Percentiles rank a stretch among this genome's conserved stretches.
phyloP scores from a whole-genome alignment of 2,888 invertebrate genomes.

The Campoplex capitator region DNA sequence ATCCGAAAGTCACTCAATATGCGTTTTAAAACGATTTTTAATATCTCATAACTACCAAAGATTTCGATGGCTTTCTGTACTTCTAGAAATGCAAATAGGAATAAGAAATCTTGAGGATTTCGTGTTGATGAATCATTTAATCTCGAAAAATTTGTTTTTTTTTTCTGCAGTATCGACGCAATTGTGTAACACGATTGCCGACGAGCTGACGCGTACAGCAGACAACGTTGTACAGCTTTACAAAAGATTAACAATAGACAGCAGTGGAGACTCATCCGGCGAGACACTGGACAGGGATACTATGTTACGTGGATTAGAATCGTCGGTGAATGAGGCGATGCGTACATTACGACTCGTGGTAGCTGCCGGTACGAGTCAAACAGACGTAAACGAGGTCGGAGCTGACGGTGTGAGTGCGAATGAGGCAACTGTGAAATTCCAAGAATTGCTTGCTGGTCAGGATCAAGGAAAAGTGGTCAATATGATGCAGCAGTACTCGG shows the following conservation, averaged over 20 bases:
- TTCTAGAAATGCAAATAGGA: neutral
- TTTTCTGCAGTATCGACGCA: conserved; percentile 87
- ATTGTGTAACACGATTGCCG: conserved; percentile 87
- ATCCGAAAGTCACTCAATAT: neutral
- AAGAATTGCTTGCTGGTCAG: conserved; percentile 84
- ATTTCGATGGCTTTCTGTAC: neutral
- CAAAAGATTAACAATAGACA: conserved; percentile 87
- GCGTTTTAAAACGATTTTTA: neutral
- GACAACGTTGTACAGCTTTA: conserved; percentile 90
- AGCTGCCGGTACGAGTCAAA: conserved; percentile 74
- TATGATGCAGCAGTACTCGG: conserved; percentile 88
- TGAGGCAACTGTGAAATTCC: conserved; percentile 86
- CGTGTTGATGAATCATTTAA: neutral
- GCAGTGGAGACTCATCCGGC: conserved; percentile 80
- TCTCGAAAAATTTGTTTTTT: neutral
- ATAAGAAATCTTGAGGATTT: neutral
- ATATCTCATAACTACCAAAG: neutral
- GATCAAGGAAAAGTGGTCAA: conserved; percentile 86
- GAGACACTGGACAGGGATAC: conserved; percentile 83
- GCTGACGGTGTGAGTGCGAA: conserved; percentile 82
- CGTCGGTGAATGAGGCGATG: conserved; percentile 84
- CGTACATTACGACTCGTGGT: conserved; percentile 82
- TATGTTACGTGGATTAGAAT: conserved; percentile 84
- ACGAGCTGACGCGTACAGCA: conserved; percentile 88
- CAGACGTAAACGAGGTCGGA: conserved; percentile 66